Conservation (phyloP, 2,888 invertebrate genomes). For the Drosophila longiperda region DNA sequence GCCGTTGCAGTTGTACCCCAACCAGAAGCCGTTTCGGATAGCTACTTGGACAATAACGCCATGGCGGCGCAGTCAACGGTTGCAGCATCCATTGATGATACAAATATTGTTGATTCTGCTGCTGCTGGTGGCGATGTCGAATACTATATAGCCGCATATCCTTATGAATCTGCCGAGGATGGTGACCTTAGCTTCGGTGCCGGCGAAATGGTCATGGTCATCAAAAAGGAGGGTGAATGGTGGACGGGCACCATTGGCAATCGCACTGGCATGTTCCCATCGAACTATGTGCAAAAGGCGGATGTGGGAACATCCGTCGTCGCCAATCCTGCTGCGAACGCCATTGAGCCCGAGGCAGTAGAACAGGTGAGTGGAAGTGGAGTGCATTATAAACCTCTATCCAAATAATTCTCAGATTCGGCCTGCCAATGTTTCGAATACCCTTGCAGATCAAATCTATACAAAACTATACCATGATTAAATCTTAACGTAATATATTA, state of each 20-base stretch:
- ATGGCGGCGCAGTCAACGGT: constrained; percentile 46
- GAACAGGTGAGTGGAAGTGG: constrained; percentile 66
- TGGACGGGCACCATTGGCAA: constrained; percentile 97
- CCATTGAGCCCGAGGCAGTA: constrained; percentile 36
- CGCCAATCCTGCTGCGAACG: constrained; percentile 30
- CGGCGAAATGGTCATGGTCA: constrained; percentile 94
- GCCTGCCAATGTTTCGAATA: not conserved
- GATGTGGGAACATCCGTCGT: constrained; percentile 84
- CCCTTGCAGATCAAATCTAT: constrained; percentile 10
- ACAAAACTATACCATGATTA: not conserved
- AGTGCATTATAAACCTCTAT: not conserved
- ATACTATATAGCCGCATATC: constrained; percentile 95
- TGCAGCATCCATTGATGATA: constrained; percentile 17
- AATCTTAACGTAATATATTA: not conserved
- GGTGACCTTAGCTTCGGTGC: constrained; percentile 96
- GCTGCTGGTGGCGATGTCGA: constrained; percentile 86
- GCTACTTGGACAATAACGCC: constrained; percentile 82
- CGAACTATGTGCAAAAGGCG: constrained; percentile 95
- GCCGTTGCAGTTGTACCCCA: constrained; percentile 15
- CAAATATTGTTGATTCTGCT: constrained; percentile 45
- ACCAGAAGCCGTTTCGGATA: constrained; percentile 46
- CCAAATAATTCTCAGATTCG: not conserved
- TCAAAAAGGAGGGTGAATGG: constrained; percentile 98
- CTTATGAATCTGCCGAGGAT: constrained; percentile 94
- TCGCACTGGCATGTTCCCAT: constrained; percentile 96